Evolutionary conservation across 53 echinoderm and acorn worm species (phyloP).

Genomic region (Arbacia lixula): DNA sequence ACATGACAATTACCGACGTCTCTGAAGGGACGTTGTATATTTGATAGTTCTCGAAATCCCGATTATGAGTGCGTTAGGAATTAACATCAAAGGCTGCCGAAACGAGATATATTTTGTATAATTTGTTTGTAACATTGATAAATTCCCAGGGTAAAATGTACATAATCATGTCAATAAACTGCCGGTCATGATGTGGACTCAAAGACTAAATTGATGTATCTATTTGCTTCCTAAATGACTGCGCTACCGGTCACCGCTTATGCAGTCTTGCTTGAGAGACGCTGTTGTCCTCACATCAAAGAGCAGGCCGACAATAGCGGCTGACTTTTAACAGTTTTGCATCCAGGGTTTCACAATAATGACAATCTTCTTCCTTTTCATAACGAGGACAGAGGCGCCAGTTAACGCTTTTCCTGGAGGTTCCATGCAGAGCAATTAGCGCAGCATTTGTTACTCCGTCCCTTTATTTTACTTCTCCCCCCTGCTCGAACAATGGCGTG

Average conservation of each 20-base stretch:
- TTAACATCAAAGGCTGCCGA: no score
- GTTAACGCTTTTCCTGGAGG: slow-evolving; percentile 16
- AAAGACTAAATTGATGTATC: no score
- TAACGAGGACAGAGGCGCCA: slow-evolving; percentile 4
- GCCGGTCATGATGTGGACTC: no score
- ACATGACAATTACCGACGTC: no score
- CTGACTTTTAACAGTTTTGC: slow-evolving; percentile 47
- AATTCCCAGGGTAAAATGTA: no score
- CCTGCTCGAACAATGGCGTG: slow-evolving; percentile 21
- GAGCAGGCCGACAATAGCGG: slow-evolving; percentile 34
- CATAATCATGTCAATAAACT: no score
- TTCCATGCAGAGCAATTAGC: slow-evolving; percentile 47
- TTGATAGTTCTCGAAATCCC: no score
- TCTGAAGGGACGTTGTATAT: no score
- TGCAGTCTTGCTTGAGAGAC: slow-evolving; percentile 13
- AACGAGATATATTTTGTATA: no score
- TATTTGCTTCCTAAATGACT: slow-evolving; percentile 13
- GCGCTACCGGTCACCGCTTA: slow-evolving; percentile 14
- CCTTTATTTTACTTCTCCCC: not conserved
- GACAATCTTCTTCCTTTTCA: slow-evolving; percentile 42
- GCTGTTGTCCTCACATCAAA: slow-evolving; percentile 39
- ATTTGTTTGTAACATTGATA: no score
- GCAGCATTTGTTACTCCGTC: slow-evolving; percentile 26
- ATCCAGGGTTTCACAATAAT: slow-evolving; percentile 43
- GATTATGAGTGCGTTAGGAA: no score